These are phyloP conservation scores for Danio tinwini DNA, from an alignment of 2,797 vertebrate genomes.

Conservation along the genomic window DNA sequence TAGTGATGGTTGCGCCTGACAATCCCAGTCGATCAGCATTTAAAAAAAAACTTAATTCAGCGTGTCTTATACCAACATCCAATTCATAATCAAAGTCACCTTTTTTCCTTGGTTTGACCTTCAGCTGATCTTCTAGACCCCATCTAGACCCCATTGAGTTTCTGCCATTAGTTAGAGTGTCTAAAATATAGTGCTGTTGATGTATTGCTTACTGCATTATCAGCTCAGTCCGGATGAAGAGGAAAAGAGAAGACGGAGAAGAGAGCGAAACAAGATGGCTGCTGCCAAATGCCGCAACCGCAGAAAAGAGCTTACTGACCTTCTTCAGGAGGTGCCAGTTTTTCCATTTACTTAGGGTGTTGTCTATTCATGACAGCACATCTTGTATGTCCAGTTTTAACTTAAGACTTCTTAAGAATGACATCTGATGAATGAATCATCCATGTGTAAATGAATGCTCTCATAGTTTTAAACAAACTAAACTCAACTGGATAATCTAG, in stretches of 20 bases:
- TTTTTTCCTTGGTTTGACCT: no score
- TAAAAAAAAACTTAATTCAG: no score
- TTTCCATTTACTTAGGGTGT: neutral
- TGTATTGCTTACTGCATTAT: conserved; percentile 1
- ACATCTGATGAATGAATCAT: neutral
- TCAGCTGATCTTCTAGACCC: no score
- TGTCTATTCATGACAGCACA: neutral
- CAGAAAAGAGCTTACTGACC: conserved; percentile 93
- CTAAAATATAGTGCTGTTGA: neutral
- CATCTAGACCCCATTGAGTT: no score
- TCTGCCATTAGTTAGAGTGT: no score
- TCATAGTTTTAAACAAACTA: neutral
- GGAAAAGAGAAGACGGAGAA: conserved; percentile 93
- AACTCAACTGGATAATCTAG: neutral
- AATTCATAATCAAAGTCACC: no score
- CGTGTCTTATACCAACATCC: no score
- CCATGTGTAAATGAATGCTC: neutral
- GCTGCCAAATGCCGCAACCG: conserved; percentile 98
- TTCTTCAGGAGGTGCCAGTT: conserved; percentile 89
- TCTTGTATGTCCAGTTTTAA: neutral
- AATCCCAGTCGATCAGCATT: no score
- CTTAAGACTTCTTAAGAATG: neutral
- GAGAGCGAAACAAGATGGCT: conserved; percentile 96
- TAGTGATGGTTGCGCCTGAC: no score
- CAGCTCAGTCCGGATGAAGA: conserved; percentile 96